Base-by-base conservation (phyloP, 1,140 invertebrate genomes). In the Apocrypta bakeri region DNA sequence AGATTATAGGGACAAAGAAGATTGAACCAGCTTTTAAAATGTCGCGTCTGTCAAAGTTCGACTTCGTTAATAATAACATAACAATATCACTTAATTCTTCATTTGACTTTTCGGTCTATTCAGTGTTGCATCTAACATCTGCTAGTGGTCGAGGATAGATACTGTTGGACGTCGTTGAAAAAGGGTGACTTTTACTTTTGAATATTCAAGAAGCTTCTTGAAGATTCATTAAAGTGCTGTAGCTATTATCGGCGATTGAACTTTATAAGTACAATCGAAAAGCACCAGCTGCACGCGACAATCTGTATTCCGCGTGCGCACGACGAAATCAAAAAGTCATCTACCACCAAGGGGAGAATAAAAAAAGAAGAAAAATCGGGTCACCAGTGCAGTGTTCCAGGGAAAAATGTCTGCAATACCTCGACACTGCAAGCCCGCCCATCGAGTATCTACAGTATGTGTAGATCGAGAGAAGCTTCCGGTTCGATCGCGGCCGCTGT, bases 311-410 rank as follows among this genome's bases (percentile, higher is more conserved):
- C 63, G 37, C n/a, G 31, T 1, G n/a, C 64, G 68, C 33, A 9
- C 2, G n/a, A 7, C 27, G 9, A 61, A 79, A 79, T 79, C 77
- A 79, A 79, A 79, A 79, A 79, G 68, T 71, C 68, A 79, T 79
- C 68, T 27, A 21, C 63, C 2, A 27, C 24, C n/a, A 12, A 3
- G 37, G 11, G 40, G 4, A 9, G 63, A 8, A 9, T 64, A 8
- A 12, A 64, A 27, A 27, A 9, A 63, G 14, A 33, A 33, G 61
- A 61, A 73, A 42, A 79, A 68, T 29, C 24, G 37, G 76, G 64
- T 79, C 76, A 79, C 7, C 37, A 69, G 76, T 37, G 74, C 21
- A 14, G 33, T 21, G 29, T n/a, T 27, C 27, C 48, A 21, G 27
- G 17, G 40, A 21, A 48, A 73, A 73, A 73, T 9, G 2, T 29